Percentiles rank a stretch among this genome's conserved stretches.
These are phyloP conservation scores for Nemotelus nigrinus DNA, from an alignment of 2,888 invertebrate genomes.

Conservation along the genomic window DNA sequence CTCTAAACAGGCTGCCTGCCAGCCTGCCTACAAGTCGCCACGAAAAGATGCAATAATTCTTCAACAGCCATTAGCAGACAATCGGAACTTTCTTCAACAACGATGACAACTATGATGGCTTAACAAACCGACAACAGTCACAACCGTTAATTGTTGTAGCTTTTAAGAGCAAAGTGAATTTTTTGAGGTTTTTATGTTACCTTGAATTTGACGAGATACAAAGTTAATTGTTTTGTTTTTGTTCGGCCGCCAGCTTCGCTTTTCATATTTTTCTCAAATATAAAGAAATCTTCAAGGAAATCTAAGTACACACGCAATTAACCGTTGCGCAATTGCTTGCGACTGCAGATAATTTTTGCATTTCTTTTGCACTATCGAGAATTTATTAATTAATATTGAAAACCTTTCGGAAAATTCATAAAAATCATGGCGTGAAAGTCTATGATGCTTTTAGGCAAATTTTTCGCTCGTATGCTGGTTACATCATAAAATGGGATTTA, in stretches of 20 bases:
- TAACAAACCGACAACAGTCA: conserved; percentile 1
- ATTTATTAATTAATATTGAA: too few relatives aligned
- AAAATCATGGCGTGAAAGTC: too few relatives aligned
- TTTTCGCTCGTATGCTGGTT: too few relatives aligned
- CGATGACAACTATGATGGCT: too few relatives aligned
- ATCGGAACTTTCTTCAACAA: conserved; percentile 3
- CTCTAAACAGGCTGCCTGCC: not conserved
- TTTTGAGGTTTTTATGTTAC: conserved; percentile 34
- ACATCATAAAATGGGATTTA: too few relatives aligned
- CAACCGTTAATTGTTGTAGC: conserved; percentile 3
- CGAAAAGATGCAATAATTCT: not conserved
- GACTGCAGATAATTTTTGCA: too few relatives aligned
- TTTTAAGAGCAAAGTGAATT: not conserved
- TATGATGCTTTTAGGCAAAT: too few relatives aligned
- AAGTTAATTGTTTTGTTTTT: too few relatives aligned
- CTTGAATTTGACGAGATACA: conserved; percentile 4
- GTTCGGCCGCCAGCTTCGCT: too few relatives aligned
- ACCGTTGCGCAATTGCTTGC: not conserved
- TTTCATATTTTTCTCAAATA: not conserved
- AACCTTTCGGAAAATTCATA: too few relatives aligned
- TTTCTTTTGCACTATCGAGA: too few relatives aligned
- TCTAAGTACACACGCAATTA: not conserved
- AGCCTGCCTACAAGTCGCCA: not conserved
- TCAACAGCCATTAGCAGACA: not conserved
- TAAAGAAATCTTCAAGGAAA: not conserved